Percentiles rank a stretch among this genome's conserved stretches.
These are phyloP conservation scores for Aproaerema taeniolella DNA, from an alignment of 2,888 invertebrate genomes.

Conservation along the genomic window DNA sequence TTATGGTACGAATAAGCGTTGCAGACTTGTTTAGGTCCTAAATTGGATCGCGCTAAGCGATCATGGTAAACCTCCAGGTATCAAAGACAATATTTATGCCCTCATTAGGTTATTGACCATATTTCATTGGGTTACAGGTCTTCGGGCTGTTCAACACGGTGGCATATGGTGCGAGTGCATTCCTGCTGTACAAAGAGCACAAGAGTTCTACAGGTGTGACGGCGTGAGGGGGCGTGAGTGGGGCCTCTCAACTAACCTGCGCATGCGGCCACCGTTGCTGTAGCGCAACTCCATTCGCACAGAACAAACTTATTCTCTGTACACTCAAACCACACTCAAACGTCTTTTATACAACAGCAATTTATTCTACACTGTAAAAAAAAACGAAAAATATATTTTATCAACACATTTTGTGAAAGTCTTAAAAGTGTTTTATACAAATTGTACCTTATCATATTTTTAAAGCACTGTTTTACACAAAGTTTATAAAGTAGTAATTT, in stretches of 20 bases:
- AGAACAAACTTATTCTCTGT: constrained; percentile 5
- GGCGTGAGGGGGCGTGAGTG: too few relatives aligned
- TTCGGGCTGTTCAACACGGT: constrained; percentile 90
- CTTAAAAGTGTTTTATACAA: neutral
- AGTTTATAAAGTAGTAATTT: neutral
- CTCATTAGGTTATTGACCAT: too few relatives aligned
- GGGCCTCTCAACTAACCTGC: too few relatives aligned
- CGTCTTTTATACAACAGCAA: constrained; percentile 6
- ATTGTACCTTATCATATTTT: too few relatives aligned
- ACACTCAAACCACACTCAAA: constrained; percentile 1
- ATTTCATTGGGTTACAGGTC: constrained; percentile 77
- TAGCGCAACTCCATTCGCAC: neutral
- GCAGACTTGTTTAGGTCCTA: too few relatives aligned
- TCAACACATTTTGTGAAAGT: neutral
- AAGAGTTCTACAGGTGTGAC: constrained; percentile 55
- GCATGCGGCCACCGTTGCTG: neutral
- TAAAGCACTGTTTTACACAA: constrained; percentile 8
- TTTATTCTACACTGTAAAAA: neutral
- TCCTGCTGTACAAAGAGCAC: constrained; percentile 85
- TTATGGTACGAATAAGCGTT: too few relatives aligned
- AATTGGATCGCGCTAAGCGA: too few relatives aligned
- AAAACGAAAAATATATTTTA: too few relatives aligned
- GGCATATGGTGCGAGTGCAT: constrained; percentile 87
- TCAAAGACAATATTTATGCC: too few relatives aligned
- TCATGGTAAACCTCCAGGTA: too few relatives aligned